Base-by-base conservation (phyloP, 2,888 invertebrate species). In the Danaus chrysippus region DNA sequence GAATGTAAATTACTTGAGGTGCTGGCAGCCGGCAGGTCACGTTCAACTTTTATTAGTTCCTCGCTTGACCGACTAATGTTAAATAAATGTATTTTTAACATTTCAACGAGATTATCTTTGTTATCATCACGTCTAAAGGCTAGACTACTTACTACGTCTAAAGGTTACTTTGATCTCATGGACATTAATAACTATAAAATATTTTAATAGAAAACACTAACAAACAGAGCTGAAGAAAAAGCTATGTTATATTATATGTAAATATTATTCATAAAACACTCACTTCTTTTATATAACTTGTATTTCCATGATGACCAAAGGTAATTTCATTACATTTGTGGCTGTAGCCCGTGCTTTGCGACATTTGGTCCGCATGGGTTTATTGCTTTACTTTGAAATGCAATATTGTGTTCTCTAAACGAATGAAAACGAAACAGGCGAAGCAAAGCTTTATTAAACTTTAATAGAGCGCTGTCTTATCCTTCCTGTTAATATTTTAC, bases 1-100 rank as follows among this genome's bases (percentile, higher is more conserved):
- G 70, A 75, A 76, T 79, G 70, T 72, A 74, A 75, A 76, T 76
- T 71, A 71, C 66, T 56, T 62, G 56, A 65, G 65, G 62, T 66
- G 15, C 19, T 57, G 62, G 64, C 63, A 63, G 61, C 57, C 60
- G 42, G 53, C 58, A 65, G 70, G 76, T 77, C 79, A 82, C 80
- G 79, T 80, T 61, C 71, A 70, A 76, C 71, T 81, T 82, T 82
- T 78, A 82, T 79, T 80, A 77, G 75, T 76, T 77, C 68, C 65
- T 63, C 67, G 66, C 70, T 59, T 53, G 54, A 56, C 41, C 42
- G 59, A 53, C 43, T 17, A 56, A 56, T 8, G 15, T 12, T 42
- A 43, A 56, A 17, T 19, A 56, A 56, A 43, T 42, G 49, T 49
- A 49, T 49, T 49, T 49, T 49, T 49, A 49, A 49, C 49, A 17